These are phyloP conservation scores for Dicrostonyx torquatus DNA, from an alignment of 2,797 vertebrate species.

Conservation along the genomic window DNA sequence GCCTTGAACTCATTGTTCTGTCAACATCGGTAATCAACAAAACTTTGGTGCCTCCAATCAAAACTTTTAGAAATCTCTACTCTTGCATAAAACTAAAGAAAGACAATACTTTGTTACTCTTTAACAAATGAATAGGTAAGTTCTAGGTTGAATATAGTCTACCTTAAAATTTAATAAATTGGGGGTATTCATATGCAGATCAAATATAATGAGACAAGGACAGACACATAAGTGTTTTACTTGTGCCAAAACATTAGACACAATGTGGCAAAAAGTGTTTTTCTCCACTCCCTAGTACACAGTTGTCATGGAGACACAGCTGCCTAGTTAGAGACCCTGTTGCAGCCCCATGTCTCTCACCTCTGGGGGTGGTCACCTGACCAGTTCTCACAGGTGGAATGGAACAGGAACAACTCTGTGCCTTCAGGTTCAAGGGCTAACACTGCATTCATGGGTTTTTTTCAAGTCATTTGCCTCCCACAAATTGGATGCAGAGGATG, in stretches of 20 bases:
- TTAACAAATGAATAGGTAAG: constrained; percentile 48
- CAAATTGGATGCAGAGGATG: neutral
- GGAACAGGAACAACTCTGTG: neutral
- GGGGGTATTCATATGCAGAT: neutral
- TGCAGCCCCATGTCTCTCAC: neutral
- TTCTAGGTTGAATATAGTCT: constrained; percentile 4
- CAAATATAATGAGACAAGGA: neutral
- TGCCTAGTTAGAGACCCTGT: neutral
- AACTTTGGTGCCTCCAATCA: neutral
- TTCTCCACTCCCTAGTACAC: neutral
- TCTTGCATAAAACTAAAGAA: constrained; percentile 14
- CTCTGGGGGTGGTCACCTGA: neutral
- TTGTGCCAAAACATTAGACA: neutral
- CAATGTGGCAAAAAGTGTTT: neutral
- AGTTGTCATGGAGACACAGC: neutral
- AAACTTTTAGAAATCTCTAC: constrained; percentile 22
- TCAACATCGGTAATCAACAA: constrained; percentile 34
- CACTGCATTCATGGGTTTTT: neutral
- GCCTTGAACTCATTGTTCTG: constrained; percentile 48
- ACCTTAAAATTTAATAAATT: constrained; percentile 15
- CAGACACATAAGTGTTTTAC: neutral
- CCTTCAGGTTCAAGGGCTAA: neutral
- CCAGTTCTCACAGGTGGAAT: neutral
- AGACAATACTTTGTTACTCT: neutral
- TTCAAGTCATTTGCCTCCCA: neutral